Evolutionary conservation across 2,113 vertebrate species (phyloP).

Genomic region (Zosterops lateralis): DNA sequence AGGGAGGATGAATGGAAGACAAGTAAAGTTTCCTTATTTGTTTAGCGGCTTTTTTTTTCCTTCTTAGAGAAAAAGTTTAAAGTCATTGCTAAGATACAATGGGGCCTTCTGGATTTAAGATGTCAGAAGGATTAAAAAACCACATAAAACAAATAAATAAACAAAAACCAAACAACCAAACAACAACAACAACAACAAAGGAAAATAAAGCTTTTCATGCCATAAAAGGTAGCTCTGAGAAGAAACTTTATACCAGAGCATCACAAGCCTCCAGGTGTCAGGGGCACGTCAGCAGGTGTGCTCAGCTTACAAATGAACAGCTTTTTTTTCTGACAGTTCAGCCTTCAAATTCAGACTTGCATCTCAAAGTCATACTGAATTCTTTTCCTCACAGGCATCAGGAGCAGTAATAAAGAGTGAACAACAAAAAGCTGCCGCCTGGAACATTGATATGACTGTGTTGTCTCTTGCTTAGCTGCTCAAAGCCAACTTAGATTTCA

Average conservation of each 20-base stretch:
- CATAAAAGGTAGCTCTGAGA: neutral
- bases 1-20: neutral
- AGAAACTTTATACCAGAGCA: neutral
- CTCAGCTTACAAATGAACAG: neutral
- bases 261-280: neutral
- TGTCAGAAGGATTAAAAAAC: neutral
- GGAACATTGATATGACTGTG: neutral
- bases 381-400: neutral
- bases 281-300: neutral
- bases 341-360: conserved; percentile 2
- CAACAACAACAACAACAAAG: neutral
- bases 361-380: neutral
- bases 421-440: neutral
- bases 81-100: neutral
- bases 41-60: neutral
- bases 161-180: neutral
- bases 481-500: neutral
- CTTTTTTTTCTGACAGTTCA: neutral
- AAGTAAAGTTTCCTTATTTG: neutral
- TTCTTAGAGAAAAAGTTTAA: neutral
- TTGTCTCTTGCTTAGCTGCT: neutral
- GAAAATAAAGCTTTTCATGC: neutral
- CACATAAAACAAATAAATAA: neutral
- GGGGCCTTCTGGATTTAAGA: neutral
- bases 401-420: neutral